Base-by-base conservation (phyloP, 2,113 vertebrate genomes). In the Rutilus rutilus region DNA sequence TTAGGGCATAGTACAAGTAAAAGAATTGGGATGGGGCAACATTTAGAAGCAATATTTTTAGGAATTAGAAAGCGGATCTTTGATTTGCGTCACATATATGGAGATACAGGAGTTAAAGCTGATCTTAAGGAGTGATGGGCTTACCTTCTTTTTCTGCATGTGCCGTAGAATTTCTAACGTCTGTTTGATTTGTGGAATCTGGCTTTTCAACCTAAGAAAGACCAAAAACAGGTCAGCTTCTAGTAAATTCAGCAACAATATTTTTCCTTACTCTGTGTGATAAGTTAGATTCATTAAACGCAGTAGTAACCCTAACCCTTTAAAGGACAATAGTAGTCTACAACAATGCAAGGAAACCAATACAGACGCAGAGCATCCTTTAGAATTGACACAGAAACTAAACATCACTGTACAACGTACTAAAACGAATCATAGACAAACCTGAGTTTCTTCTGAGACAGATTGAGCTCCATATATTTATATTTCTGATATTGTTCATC, bases 81-180 rank as follows among this genome's bases (percentile, higher is more conserved):
- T 54, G 27, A 77, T 77, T 33, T 30, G 14, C 15, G 17, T 27
- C 27, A 9, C 5, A 33, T 57, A 10, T 14, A 36, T 23, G 50
- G n/a, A 76, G 8, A 77, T 54, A 33, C 17, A 11, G 12, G 12
- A 21, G 11, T 4, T 47, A 9, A 2, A 23, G 23, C 54, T 3
- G 19, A 57, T 23, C 7, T 8, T 9, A 57, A 57, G 8, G 54
- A 57, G 33, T 33, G 9, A 8, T 27, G 2, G 6, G 59, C 91
- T 89, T 92, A 99, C 98, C 96, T 98, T 99, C 91, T 99, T 99
- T 96, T 98, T 99, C 95, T 99, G 97, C 98, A 99, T 99, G 93
- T 99, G 97, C 90, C 96, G 96, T 87, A 99, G 96, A 93, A 99
- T 99, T 94, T 99, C 97, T 95, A 99, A 95, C 36, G 98, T 99